Percentiles rank a stretch among this genome's conserved stretches.
Evolutionary conservation across 2,797 vertebrate species (phyloP).

Genomic region (Chaenodraco wilsoni): DNA sequence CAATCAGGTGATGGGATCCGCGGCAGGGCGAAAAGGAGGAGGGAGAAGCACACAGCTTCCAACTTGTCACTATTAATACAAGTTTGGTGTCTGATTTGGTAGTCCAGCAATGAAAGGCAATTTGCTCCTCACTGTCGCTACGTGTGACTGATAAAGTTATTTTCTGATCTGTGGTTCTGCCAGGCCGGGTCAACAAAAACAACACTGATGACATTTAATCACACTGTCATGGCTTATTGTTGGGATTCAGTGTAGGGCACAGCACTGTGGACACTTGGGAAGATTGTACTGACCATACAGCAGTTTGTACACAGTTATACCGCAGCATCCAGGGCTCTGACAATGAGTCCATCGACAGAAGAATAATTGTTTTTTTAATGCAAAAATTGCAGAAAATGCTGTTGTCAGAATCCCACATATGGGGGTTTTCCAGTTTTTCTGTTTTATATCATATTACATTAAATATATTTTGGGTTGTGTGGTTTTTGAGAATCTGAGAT

Average conservation of each 20-base stretch:
- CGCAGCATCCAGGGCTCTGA: background rate
- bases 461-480: no score
- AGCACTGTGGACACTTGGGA: slow-evolving; percentile 14
- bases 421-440: no score
- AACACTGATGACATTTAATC: slow-evolving; percentile 49
- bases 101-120: slow-evolving; percentile 72
- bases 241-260: slow-evolving; percentile 24
- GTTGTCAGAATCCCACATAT: no score
- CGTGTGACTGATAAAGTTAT: slow-evolving; percentile 71
- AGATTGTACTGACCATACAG: slow-evolving; percentile 7
- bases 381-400: no score
- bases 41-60: slow-evolving; percentile 47
- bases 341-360: no score
- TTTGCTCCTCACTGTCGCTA: slow-evolving; percentile 62
- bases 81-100: slow-evolving; percentile 73
- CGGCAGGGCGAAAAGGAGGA: slow-evolving; percentile 23
- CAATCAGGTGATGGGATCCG: slow-evolving; percentile 54
- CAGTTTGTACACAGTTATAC: slow-evolving; percentile 24
- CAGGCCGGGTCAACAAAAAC: slow-evolving; percentile 42
- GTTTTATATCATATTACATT: no score
- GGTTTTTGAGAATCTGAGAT: no score
- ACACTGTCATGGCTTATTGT: slow-evolving; percentile 47
- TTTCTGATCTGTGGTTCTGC: slow-evolving; percentile 66
- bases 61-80: slow-evolving; percentile 81
- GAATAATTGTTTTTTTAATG: no score